Base-by-base conservation (phyloP, 2,797 vertebrate genomes). In the Fundulus diaphanus region DNA sequence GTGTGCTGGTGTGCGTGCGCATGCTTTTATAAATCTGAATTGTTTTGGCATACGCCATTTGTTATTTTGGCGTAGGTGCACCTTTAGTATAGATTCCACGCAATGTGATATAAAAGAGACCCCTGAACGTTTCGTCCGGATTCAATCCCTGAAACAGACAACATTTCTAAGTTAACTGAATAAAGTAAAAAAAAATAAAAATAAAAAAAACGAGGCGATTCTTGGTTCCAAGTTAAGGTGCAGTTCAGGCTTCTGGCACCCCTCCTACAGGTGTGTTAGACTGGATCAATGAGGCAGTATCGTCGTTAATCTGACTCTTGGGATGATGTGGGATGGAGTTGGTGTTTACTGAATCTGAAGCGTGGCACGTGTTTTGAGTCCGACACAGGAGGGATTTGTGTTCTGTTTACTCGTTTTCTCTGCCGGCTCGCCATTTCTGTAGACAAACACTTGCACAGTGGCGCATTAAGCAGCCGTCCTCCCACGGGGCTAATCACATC, bases 401-500 rank as follows among this genome's bases (percentile, higher is more conserved):
- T 65, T 12, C 59, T 86, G 81, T 89, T 85, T 85, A 77, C 83
- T 70, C 44, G 5, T 76, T 84, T 77, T 86, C 80, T 73, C 49
- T 6, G 57, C 73, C 44, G 44, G 77, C 82, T 68, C 77, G 57
- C 73, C 37, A 49, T 81, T 81, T 72, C 78, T 72, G 70, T 75
- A 77, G 70, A 85, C 82, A 71, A 52, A 79, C 80, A 68, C 74
- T 70, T 48, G 18, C 78, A 88, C 87, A 89, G 78, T 74, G 85
- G 74, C 70, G 84, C 74, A 85, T 84, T 88, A 85, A 85, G 85
- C 78, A 18, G 74, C 70, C 70, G 3, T 31, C 6, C 67, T 86
- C 88, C 87, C 74, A 22, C 15, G 48, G 88, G 86, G 33, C 74
- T 70, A 84, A 87, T 88, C 89, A 82, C 65, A 82, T 86, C 86